phyloP scores from a whole-genome alignment of 2,888 invertebrate species.

The Xanthostigma xanthostigma region DNA sequence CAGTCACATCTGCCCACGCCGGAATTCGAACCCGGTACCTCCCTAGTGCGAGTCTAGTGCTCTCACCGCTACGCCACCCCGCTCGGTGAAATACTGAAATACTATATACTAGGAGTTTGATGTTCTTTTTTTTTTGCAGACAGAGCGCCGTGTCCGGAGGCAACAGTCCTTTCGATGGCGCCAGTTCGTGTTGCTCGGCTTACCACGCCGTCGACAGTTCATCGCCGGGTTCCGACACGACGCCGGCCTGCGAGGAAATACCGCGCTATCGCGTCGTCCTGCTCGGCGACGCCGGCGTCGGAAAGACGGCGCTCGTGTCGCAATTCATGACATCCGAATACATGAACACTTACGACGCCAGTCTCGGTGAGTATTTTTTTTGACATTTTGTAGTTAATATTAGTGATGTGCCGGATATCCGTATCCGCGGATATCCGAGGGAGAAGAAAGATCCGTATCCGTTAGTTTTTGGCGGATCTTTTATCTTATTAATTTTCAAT shows the following conservation, averaged over 20 bases:
- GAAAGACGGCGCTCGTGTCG: constrained; percentile 78
- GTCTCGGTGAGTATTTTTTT: constrained; percentile 50
- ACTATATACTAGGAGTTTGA: background rate
- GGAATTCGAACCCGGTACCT: too few species aligned
- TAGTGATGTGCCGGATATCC: too few species aligned
- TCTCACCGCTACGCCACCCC: too few species aligned
- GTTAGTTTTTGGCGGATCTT: too few species aligned
- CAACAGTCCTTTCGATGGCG: constrained; percentile 69
- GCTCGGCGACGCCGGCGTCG: constrained; percentile 72
- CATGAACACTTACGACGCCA: constrained; percentile 88
- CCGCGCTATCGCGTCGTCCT: constrained; percentile 70
- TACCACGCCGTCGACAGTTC: constrained; percentile 66
- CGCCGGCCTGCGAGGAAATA: constrained; percentile 38
- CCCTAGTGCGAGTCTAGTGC: too few species aligned
- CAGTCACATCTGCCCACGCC: too few species aligned
- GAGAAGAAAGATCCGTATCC: too few species aligned
- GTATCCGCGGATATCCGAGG: too few species aligned
- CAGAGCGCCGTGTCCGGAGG: constrained; percentile 54
- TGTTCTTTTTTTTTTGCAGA: constrained; percentile 28
- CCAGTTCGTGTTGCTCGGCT: constrained; percentile 68
- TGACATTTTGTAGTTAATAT: background rate
- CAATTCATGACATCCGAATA: constrained; percentile 94
- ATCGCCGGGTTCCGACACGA: constrained; percentile 45
- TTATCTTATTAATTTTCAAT: too few species aligned
- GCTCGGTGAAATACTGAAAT: too few species aligned